Evolutionary conservation across 2,888 invertebrate genomes (phyloP).

Genomic region (Orthosia incerta): DNA sequence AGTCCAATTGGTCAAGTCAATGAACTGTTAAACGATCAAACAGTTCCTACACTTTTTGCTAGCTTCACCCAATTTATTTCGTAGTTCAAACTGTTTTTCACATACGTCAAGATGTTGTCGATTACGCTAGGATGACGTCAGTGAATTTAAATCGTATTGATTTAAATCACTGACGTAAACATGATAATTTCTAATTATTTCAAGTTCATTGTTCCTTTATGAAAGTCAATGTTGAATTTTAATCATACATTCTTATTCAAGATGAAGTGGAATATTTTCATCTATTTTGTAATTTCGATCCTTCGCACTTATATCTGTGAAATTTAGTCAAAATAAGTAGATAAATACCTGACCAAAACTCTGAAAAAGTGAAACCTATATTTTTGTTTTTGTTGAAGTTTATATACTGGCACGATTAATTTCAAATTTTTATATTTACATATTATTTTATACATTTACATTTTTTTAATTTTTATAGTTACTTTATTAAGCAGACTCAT

Average conservation of each 20-base stretch:
- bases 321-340: too few species aligned
- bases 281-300: not conserved
- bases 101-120: not conserved
- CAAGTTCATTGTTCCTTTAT: not conserved
- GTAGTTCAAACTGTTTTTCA: not conserved
- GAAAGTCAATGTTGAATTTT: not conserved
- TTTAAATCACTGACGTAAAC: not conserved
- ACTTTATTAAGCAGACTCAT: not conserved
- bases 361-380: too few species aligned
- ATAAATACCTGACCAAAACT: not conserved
- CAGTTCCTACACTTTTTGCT: conserved; percentile 20
- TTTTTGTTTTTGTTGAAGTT: too few species aligned
- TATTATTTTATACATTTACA: too few species aligned
- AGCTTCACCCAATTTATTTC: not conserved
- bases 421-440: too few species aligned
- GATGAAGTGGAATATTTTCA: not conserved
- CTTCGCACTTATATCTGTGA: too few species aligned
- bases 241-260: not conserved
- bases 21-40: conserved; percentile 7
- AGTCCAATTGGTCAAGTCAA: not conserved
- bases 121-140: conserved; percentile 2
- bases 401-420: too few species aligned
- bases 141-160: too few species aligned
- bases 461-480: too few species aligned
- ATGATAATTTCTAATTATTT: conserved; percentile 6